These are phyloP conservation scores for Lanistes nyassanus DNA, from an alignment of 1,140 invertebrate genomes.

Conservation along the genomic window DNA sequence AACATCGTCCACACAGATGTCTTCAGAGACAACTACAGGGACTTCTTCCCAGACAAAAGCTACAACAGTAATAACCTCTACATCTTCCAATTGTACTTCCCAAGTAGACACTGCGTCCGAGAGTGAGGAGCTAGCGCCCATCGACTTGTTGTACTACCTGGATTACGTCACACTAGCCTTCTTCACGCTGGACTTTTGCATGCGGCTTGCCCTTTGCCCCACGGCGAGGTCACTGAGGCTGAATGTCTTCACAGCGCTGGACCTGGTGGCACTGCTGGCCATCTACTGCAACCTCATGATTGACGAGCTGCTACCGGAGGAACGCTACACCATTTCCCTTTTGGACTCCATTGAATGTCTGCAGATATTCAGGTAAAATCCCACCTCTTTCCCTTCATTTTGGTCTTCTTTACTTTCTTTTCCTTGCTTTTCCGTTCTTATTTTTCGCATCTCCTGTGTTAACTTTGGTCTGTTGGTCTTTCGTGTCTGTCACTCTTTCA, in stretches of 20 bases:
- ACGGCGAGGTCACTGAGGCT: background rate
- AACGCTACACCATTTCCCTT: slow-evolving; percentile 16
- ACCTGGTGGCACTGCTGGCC: slow-evolving; percentile 21
- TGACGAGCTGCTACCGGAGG: background rate
- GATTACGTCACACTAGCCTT: slow-evolving; percentile 19
- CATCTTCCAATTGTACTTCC: background rate
- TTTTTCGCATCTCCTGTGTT: too few relatives aligned
- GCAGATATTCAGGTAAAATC: slow-evolving; percentile 86
- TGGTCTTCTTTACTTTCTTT: too few relatives aligned
- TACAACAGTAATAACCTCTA: background rate
- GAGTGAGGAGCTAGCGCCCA: background rate
- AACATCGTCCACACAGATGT: background rate
- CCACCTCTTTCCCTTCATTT: too few relatives aligned
- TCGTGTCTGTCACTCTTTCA: too few relatives aligned
- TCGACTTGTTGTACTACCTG: background rate
- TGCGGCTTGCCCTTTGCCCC: background rate
- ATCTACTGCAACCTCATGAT: slow-evolving; percentile 10
- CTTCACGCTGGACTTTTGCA: slow-evolving; percentile 16
- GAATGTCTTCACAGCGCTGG: slow-evolving; percentile 13
- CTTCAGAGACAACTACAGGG: background rate
- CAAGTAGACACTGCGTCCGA: too few relatives aligned
- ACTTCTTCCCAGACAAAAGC: background rate
- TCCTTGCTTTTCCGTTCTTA: too few relatives aligned
- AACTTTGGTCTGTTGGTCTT: too few relatives aligned
- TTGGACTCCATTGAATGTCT: slow-evolving; percentile 75